Base-by-base conservation (phyloP, 2,113 vertebrate genomes). In the Catharus minimus region DNA sequence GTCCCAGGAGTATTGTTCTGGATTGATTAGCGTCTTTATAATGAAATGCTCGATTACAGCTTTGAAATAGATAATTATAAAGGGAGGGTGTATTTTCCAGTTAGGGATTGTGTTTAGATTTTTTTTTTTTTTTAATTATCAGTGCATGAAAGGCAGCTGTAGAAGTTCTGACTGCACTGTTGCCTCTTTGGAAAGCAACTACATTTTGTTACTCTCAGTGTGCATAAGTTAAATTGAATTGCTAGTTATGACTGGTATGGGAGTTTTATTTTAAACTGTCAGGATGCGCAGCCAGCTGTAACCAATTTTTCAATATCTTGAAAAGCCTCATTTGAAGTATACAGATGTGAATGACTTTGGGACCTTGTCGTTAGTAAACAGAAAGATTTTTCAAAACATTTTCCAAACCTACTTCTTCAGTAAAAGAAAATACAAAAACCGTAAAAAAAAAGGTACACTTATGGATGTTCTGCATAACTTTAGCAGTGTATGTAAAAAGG, bases 11-110 rank as follows among this genome's bases (percentile, higher is more conserved):
- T 87, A 94, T 90, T 97, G 71, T 92, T 95, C 82, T 67, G 72
- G 67, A 97, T 33, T 90, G 64, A 86, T 94, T 78, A 95, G 41
- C 72, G 77, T 95, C 89, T 92, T 67, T 56, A 87, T 71, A 95
- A 93, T 80, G 91, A 95, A 95, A 93, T 96, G 87, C 50, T 96
- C 87, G 79, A 95, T 95, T 94, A 87, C 61, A 95, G 66, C 66
- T 94, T 94, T 95, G 69, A 96, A 95, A 95, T 55, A 82, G 78
- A 89, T 94, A 94, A 96, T 96, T 96, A 95, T 88, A 94, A 96
- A 93, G 68, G 47, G 52, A 92, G 55, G 41, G 23, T 91, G 39
- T 33, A 89, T 93, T 94, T 96, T 93, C 58, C 83, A 94, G 76
- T 94, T 64, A 89, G 69, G 88, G 81, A 95, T 90, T 96, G 95